Evolutionary conservation across 1,140 invertebrate species (phyloP).

Genomic region (Cotesia chilonis): DNA sequence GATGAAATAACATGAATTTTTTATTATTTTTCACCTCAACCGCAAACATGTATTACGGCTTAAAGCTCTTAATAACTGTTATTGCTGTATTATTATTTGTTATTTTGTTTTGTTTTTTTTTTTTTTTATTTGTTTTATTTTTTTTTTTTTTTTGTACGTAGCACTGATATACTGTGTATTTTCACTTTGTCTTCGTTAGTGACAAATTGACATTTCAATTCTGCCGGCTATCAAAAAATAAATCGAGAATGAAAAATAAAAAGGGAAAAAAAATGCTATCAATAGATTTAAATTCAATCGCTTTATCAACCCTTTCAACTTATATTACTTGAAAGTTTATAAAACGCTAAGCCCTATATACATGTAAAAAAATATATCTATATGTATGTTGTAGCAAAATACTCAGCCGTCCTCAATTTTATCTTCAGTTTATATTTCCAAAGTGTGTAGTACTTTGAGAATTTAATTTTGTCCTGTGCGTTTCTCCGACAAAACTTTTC

Average conservation of each 20-base stretch:
- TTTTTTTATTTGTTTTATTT: no score
- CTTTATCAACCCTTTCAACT: constrained; percentile 12
- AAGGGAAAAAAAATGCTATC: constrained; percentile 1
- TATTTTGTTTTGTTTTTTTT: not conserved
- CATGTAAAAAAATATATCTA: not conserved
- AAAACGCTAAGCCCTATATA: not conserved
- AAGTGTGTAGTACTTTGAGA: no score
- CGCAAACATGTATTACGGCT: not conserved
- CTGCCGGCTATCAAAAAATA: not conserved
- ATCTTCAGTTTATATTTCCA: no score
- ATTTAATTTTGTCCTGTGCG: no score
- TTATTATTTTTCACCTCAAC: constrained; percentile 1
- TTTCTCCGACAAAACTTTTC: no score
- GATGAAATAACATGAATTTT: constrained; percentile 12
- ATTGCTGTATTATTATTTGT: not conserved
- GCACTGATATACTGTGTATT: not conserved
- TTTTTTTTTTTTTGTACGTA: no score
- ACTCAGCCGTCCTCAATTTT: no score
- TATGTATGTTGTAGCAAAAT: no score
- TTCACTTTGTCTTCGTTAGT: constrained; percentile 4
- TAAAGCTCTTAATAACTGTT: constrained; percentile 7
- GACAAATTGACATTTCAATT: constrained; percentile 5
- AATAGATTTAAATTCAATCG: constrained; percentile 24
- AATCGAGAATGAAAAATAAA: constrained; percentile 13
- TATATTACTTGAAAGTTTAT: not conserved